phyloP scores from a whole-genome alignment of 1,140 invertebrate genomes.

The Nixonia krombeini region DNA sequence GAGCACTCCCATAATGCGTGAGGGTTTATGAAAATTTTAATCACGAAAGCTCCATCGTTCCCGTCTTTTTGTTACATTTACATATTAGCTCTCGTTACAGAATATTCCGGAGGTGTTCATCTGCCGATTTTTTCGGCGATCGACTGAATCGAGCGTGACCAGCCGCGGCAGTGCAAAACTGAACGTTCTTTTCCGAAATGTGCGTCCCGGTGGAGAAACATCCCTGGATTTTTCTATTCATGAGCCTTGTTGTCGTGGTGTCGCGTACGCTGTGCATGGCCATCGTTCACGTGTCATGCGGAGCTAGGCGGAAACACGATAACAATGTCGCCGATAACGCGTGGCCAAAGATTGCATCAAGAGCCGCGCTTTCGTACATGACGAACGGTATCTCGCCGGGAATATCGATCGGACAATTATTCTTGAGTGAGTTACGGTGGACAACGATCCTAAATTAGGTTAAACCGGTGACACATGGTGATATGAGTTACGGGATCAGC shows the following conservation, averaged over 20 bases:
- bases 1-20: conserved; percentile 21
- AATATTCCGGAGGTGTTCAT: conserved; percentile 14
- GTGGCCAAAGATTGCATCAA: conserved; percentile 51
- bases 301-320: conserved; percentile 24
- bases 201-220: too few relatives aligned
- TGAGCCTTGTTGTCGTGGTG: conserved; percentile 13
- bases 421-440: conserved; percentile 62
- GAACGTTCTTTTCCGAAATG: too few relatives aligned
- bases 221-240: too few relatives aligned
- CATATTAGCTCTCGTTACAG: too few relatives aligned
- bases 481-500: conserved; percentile 61
- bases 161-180: too few relatives aligned
- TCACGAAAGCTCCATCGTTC: conserved; percentile 34
- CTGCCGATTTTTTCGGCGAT: too few relatives aligned
- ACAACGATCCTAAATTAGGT: conserved; percentile 67
- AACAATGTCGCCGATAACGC: conserved; percentile 41
- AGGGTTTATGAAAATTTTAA: conserved; percentile 46
- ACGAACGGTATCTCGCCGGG: conserved; percentile 47
- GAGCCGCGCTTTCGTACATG: conserved; percentile 43
- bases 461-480: conserved; percentile 63
- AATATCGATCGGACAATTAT: conserved; percentile 66
- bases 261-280: conserved; percentile 15
- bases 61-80: conserved; percentile 19
- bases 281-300: conserved; percentile 17
- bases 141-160: too few relatives aligned